Evolutionary conservation across 1,140 invertebrate species (phyloP), one percentile per base, ranked within the genome.

Genomic region (Scaptomyza pallida): DNA sequence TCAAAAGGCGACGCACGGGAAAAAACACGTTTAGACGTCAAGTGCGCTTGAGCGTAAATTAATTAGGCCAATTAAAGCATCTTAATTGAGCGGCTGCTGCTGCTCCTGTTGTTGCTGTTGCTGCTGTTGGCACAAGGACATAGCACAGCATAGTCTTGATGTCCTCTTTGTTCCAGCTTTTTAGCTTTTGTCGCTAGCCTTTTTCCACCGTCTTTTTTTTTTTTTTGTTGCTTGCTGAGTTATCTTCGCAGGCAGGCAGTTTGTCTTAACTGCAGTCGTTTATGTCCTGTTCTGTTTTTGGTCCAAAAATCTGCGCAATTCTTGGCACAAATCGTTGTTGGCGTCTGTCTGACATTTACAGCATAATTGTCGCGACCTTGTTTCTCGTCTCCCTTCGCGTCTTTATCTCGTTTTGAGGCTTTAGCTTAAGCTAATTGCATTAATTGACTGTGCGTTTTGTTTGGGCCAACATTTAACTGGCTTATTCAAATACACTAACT

Each of bases 41-140:
- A 88, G 82, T 78, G 82, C 83, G 82, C 81, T 88, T 88, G 89
- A 89, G 89, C 83, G 89, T 81, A 90, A 90, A 90, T 90, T 90
- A 90, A 90, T 90, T 90, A 90, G 89, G 78, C 89, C 89, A 90
- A 90, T 90, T 90, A 90, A 90, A 89, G 75, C 80, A 68, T 72
- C 89, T 83, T 90, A 90, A 90, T 90, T 90, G 83, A 90, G 89
- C 88, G 90, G 88, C 26, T 30, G 26, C 26, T 30, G 26, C 2
- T n/a, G 33, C 86, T 81, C 82, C 26, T 30, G 26, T 8, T 30
- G 26, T 9, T n/a, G 33, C 86, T 81, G 82, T 26, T 26, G 23
- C 23, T 26, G 23, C 23, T 12, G 10, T 82, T 81, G 79, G 71
- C 62, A 52, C 78, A 69, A 69, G 82, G 78, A 88, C 82, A 88